A percentile compares a stretch with the other conserved stretches of the same genome.
These are phyloP conservation scores for Cryptotermes secundus DNA, from an alignment of 1,140 invertebrate genomes.

Conservation along the genomic window DNA sequence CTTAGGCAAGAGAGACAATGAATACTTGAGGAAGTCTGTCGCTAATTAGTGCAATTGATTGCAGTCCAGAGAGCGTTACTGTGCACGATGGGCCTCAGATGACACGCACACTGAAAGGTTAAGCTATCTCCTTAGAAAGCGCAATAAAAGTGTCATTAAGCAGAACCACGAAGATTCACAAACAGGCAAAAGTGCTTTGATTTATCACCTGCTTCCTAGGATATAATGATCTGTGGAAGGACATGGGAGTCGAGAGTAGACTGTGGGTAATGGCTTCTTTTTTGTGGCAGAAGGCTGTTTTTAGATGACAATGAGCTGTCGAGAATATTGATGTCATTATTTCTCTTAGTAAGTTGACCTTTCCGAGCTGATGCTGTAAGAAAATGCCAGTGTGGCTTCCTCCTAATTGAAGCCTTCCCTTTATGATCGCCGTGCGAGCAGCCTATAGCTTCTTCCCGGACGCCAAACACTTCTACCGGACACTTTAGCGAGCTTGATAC, in stretches of 20 bases:
- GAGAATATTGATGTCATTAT: not conserved
- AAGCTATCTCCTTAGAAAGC: not conserved
- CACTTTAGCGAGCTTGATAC: not conserved
- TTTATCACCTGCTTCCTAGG: not conserved
- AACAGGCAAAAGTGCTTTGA: not conserved
- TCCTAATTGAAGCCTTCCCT: not conserved
- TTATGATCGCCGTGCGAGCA: not conserved
- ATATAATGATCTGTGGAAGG: conserved; percentile 13
- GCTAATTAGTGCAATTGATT: not conserved
- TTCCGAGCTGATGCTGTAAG: conserved; percentile 9
- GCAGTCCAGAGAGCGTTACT: not conserved
- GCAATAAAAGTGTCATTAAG: not conserved
- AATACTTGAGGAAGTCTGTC: not conserved
- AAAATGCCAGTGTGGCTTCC: not conserved
- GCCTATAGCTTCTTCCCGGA: not conserved
- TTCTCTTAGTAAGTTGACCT: conserved; percentile 1
- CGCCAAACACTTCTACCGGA: not conserved
- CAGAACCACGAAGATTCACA: not conserved
- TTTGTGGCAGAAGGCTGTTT: not conserved
- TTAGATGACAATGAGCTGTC: conserved; percentile 5
- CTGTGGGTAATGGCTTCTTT: conserved; percentile 5
- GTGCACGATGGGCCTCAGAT: not conserved
- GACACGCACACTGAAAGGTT: not conserved
- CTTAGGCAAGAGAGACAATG: too few species aligned
- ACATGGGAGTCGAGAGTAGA: not conserved